Evolutionary conservation across 2,888 invertebrate genomes (phyloP).

Genomic region (Epicampocera succincta): DNA sequence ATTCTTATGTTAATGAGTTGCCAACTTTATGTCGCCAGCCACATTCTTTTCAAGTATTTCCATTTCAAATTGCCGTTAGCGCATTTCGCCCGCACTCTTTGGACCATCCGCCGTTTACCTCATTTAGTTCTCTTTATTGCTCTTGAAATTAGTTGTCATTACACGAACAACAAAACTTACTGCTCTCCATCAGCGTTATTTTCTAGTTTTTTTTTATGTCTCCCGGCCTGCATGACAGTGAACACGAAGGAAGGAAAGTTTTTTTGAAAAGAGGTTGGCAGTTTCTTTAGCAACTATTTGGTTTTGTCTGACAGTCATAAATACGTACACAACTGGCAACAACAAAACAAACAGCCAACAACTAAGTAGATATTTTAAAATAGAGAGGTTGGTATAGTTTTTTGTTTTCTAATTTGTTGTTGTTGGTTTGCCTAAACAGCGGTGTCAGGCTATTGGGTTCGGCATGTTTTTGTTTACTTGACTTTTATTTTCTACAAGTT

Average conservation of each 20-base stretch:
- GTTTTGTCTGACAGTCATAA: too few relatives aligned
- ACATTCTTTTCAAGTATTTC: conserved; percentile 45
- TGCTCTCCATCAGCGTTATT: conserved; percentile 42
- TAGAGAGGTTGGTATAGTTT: too few relatives aligned
- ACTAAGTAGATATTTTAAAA: too few relatives aligned
- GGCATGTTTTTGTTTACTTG: too few relatives aligned
- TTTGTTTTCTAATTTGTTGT: too few relatives aligned
- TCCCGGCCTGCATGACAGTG: conserved; percentile 16
- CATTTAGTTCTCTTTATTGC: conserved; percentile 63
- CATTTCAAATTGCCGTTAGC: conserved; percentile 23
- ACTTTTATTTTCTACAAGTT: too few relatives aligned
- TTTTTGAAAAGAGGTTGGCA: not conserved
- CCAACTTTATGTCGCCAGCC: conserved; percentile 55
- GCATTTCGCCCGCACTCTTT: conserved; percentile 15
- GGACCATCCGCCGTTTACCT: conserved; percentile 46
- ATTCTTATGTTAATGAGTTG: conserved; percentile 69
- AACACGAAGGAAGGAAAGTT: not conserved
- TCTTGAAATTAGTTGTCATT: conserved; percentile 68
- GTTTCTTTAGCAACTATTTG: conserved; percentile 28
- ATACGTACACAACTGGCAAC: too few relatives aligned
- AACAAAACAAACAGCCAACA: too few relatives aligned
- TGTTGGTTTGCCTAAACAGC: too few relatives aligned
- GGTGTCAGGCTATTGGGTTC: too few relatives aligned
- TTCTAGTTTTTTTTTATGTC: conserved; percentile 28
- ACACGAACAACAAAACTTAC: conserved; percentile 64